phyloP scores from a whole-genome alignment of 2,797 vertebrate genomes.

The Pseudochromis fuscus region DNA sequence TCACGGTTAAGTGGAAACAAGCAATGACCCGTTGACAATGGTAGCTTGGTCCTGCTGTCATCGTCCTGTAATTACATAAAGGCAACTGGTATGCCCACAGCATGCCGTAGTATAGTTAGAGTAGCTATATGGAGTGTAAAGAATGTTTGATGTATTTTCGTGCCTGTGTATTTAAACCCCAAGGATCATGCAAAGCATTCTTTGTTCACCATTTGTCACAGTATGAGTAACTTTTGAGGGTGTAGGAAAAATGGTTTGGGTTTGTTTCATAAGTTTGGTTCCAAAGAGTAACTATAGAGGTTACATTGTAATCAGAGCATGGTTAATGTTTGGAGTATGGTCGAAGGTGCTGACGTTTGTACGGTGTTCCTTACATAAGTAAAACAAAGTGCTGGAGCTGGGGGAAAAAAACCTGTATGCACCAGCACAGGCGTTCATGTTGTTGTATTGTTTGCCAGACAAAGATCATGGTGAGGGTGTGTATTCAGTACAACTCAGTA shows the following conservation, averaged over 20 bases:
- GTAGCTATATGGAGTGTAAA: slow-evolving; percentile 43
- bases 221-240: slow-evolving; percentile 27
- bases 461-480: not conserved
- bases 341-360: slow-evolving; percentile 14
- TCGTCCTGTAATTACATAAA: slow-evolving; percentile 71
- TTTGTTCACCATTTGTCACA: slow-evolving; percentile 40
- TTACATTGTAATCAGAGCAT: slow-evolving; percentile 21
- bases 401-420: slow-evolving; percentile 34
- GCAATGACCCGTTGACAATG: slow-evolving; percentile 66
- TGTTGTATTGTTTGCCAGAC: slow-evolving; percentile 26
- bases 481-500: not conserved
- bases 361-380: slow-evolving; percentile 19
- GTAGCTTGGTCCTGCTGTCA: slow-evolving; percentile 61
- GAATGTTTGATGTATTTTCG: slow-evolving; percentile 52
- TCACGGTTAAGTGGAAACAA: slow-evolving; percentile 63
- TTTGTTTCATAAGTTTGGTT: slow-evolving; percentile 26
- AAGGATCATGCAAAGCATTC: slow-evolving; percentile 26
- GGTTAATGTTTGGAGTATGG: slow-evolving; percentile 46
- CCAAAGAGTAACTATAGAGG: slow-evolving; percentile 15
- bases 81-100: slow-evolving; percentile 37
- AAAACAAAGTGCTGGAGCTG: slow-evolving; percentile 23
- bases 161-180: slow-evolving; percentile 53
- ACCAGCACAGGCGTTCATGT: slow-evolving; percentile 27
- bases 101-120: slow-evolving; percentile 28
- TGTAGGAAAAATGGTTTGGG: slow-evolving; percentile 17